Evolutionary conservation across 2,113 vertebrate species (phyloP).

Genomic region (Lasiurus cinereus): DNA sequence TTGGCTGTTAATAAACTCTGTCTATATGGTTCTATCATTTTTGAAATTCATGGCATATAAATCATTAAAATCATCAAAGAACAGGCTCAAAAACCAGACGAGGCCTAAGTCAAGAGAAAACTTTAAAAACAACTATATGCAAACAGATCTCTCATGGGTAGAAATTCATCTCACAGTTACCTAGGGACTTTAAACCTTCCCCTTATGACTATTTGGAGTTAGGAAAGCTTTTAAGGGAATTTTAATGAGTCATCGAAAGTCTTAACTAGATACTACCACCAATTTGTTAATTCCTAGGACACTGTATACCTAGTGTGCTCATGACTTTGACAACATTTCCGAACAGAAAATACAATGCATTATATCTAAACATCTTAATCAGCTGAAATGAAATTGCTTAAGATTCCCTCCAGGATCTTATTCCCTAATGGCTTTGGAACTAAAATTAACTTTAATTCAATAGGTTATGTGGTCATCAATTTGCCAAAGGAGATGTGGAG

Average conservation of each 20-base stretch:
- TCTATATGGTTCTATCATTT: not conserved
- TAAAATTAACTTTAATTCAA: slow-evolving; percentile 72
- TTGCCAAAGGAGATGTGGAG: slow-evolving; percentile 40
- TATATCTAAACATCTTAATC: slow-evolving; percentile 71
- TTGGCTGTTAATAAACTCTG: not conserved
- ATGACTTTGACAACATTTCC: slow-evolving; percentile 63
- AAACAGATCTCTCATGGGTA: not conserved
- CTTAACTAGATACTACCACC: slow-evolving; percentile 33
- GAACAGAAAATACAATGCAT: slow-evolving; percentile 55
- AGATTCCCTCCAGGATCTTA: slow-evolving; percentile 57
- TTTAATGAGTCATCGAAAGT: slow-evolving; percentile 59
- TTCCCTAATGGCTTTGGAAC: slow-evolving; percentile 74
- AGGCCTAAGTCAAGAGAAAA: not conserved
- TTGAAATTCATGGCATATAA: not conserved
- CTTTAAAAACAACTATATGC: not conserved
- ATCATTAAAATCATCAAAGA: not conserved
- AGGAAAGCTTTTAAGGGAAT: slow-evolving; percentile 43
- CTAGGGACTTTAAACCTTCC: not conserved
- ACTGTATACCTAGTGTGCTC: slow-evolving; percentile 10
- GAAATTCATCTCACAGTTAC: not conserved
- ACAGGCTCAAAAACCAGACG: not conserved
- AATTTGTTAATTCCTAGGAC: not conserved
- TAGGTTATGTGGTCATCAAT: slow-evolving; percentile 33
- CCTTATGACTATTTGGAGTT: not conserved
- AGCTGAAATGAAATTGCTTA: slow-evolving; percentile 80